phyloP scores from a whole-genome alignment of 2,113 vertebrate genomes.

The Phycodurus eques region DNA sequence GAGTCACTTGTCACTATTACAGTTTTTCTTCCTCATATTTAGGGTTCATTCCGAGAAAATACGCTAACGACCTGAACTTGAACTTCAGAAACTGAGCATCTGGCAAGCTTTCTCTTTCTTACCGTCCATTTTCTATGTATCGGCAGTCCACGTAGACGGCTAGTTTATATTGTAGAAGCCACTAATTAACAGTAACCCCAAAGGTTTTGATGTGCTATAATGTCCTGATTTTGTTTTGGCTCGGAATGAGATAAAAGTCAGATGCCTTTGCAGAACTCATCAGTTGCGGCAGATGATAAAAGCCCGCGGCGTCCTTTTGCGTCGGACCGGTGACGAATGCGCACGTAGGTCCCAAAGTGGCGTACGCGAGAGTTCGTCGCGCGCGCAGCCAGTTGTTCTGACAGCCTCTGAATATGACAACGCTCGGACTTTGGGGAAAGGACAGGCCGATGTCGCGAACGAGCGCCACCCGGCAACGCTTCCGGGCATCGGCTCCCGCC shows the following conservation, averaged over 20 bases:
- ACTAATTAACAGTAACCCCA: no score
- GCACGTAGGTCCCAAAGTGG: constrained; percentile 26
- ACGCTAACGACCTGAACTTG: no score
- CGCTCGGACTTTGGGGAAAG: constrained; percentile 1
- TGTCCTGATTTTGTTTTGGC: neutral
- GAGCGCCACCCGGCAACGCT: neutral
- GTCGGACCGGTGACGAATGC: constrained; percentile 34
- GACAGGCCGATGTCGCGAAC: neutral
- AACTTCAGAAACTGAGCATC: no score
- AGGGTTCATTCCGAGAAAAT: no score
- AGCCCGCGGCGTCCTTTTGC: neutral
- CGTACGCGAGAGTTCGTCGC: constrained; percentile 44
- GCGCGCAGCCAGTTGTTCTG: constrained; percentile 47
- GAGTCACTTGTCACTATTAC: no score
- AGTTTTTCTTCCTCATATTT: no score
- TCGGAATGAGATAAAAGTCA: neutral
- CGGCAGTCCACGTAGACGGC: no score
- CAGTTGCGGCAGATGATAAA: neutral
- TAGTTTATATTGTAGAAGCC: no score
- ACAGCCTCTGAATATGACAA: neutral
- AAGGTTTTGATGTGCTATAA: no score
- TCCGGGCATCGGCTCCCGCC: neutral
- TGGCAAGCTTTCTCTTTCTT: no score
- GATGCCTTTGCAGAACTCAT: neutral
- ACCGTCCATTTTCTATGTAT: no score